These are phyloP conservation scores for Oryzias sinensis DNA, from an alignment of 2,797 vertebrate species.

Conservation along the genomic window DNA sequence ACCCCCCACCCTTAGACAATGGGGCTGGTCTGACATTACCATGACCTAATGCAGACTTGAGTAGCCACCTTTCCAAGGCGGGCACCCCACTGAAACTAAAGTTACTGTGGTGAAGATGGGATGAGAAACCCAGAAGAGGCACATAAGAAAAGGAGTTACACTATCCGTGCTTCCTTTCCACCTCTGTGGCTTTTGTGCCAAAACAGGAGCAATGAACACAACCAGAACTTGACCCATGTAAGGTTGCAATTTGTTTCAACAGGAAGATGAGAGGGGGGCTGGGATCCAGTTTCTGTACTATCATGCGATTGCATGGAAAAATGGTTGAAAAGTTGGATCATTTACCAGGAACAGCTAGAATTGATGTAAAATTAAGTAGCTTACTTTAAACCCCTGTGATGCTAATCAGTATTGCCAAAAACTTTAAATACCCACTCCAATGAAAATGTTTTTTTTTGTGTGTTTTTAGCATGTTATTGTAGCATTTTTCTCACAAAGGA, in stretches of 20 bases:
- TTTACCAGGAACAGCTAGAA: slow-evolving; percentile 25
- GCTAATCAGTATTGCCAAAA: no score
- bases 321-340: slow-evolving; percentile 24
- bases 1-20: slow-evolving; percentile 73
- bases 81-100: slow-evolving; percentile 66
- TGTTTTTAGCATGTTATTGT: no score
- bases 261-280: slow-evolving; percentile 42
- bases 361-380: slow-evolving; percentile 12
- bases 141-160: slow-evolving; percentile 51
- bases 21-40: slow-evolving; percentile 72
- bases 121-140: slow-evolving; percentile 41
- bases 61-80: slow-evolving; percentile 54
- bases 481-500: no score
- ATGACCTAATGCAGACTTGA: slow-evolving; percentile 67
- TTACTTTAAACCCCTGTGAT: no score
- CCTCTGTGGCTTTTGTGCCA: slow-evolving; percentile 58
- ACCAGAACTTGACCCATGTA: slow-evolving; percentile 63
- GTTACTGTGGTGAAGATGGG: slow-evolving; percentile 38
- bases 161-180: slow-evolving; percentile 45
- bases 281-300: slow-evolving; percentile 45
- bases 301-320: slow-evolving; percentile 35
- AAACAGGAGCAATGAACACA: slow-evolving; percentile 53
- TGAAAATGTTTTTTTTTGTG: no score
- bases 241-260: slow-evolving; percentile 51
- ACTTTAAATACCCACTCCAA: no score